These are phyloP conservation scores for Fratercula arctica DNA, from an alignment of 2,797 vertebrate genomes.

Conservation along the genomic window DNA sequence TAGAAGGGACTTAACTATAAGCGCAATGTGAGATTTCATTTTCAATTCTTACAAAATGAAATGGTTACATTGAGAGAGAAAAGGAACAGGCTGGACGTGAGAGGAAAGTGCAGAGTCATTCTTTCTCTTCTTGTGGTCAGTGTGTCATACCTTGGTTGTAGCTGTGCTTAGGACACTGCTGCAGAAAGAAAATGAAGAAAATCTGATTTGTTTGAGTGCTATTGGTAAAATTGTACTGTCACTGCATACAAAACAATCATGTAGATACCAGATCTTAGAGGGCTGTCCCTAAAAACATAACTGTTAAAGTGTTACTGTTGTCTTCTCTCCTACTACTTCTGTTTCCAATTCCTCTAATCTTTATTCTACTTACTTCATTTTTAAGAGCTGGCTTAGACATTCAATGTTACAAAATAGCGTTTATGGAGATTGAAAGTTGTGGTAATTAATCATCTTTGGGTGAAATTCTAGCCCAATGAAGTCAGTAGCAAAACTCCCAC, in stretches of 20 bases:
- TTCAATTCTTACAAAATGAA: background rate
- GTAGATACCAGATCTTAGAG: background rate
- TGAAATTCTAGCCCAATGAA: background rate
- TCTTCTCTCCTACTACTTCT: conserved; percentile 29
- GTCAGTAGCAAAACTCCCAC: background rate
- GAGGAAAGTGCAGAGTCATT: conserved; percentile 28
- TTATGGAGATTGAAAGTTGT: background rate
- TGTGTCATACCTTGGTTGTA: background rate
- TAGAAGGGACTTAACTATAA: background rate
- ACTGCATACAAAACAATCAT: background rate
- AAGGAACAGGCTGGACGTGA: background rate
- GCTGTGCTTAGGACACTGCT: background rate
- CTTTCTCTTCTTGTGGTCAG: conserved; percentile 19
- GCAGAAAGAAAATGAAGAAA: conserved; percentile 34
- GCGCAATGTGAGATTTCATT: background rate
- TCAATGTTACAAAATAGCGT: background rate
- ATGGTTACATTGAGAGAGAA: background rate
- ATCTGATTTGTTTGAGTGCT: background rate
- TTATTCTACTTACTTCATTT: background rate
- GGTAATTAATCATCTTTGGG: background rate
- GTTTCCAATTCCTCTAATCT: background rate
- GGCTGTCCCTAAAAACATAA: background rate
- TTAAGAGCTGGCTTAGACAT: background rate
- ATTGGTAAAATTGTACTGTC: background rate
- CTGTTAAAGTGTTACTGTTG: background rate